Conservation (phyloP, 64 coral and sea anemone genomes). For the Platygyra sinensis region DNA sequence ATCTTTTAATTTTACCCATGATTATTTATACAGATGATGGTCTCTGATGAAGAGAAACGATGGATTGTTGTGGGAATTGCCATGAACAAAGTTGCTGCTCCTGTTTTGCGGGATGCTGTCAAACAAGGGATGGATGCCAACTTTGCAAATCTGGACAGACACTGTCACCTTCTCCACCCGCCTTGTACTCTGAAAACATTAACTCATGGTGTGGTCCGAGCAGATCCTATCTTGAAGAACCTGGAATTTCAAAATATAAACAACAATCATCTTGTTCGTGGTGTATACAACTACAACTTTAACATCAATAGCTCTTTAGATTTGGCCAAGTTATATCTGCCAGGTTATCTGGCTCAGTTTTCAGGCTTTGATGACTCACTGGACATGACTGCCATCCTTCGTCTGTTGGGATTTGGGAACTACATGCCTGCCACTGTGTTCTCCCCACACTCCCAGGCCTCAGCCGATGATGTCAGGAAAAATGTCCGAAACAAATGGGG, state of each 20-base stretch:
- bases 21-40: too few relatives aligned
- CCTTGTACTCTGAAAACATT: not conserved
- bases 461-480: not conserved
- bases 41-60: constrained; percentile 12
- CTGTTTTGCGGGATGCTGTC: not conserved
- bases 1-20: too few relatives aligned
- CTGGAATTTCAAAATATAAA: constrained; percentile 68
- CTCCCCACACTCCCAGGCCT: too few relatives aligned
- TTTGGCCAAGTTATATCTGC: not conserved
- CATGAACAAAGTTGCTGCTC: constrained; percentile 7
- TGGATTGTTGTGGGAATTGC: constrained; percentile 15
- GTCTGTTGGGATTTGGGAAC: too few relatives aligned
- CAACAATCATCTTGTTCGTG: constrained; percentile 34
- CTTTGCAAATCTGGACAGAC: not conserved
- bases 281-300: constrained; percentile 33
- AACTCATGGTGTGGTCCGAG: not conserved
- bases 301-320: not conserved
- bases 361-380: constrained; percentile 61
- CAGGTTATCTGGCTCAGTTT: constrained; percentile 13
- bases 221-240: not conserved
- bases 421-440: too few relatives aligned
- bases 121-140: not conserved
- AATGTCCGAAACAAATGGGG: constrained; percentile 71
- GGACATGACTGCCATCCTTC: constrained; percentile 32
- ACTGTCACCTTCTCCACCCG: not conserved